These are phyloP conservation scores for Eucera pruinosa DNA, from an alignment of 2,888 invertebrate species.

Conservation along the genomic window DNA sequence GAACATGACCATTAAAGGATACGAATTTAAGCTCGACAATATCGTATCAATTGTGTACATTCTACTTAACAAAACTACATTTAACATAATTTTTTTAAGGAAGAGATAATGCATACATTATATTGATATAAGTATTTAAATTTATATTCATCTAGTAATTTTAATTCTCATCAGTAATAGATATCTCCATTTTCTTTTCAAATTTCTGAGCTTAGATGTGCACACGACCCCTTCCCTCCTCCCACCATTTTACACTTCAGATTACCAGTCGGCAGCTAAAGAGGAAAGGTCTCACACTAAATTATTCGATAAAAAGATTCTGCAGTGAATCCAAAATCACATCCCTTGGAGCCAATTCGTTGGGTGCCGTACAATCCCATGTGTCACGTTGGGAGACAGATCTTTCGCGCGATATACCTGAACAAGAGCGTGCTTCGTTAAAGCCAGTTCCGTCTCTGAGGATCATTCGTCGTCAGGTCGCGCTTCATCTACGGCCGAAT, in stretches of 20 bases:
- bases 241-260: too few species aligned
- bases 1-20: too few species aligned
- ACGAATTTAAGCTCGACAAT: too few species aligned
- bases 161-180: too few species aligned
- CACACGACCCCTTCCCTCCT: too few species aligned
- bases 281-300: neutral
- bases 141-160: neutral
- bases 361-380: neutral
- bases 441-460: slow-evolving; percentile 52
- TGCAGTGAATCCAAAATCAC: neutral
- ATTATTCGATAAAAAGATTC: neutral
- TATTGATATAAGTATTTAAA: neutral
- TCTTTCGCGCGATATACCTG: slow-evolving; percentile 54
- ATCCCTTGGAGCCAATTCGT: neutral
- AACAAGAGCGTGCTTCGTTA: slow-evolving; percentile 60
- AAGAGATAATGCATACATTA: neutral
- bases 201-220: too few species aligned
- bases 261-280: neutral
- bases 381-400: slow-evolving; percentile 22
- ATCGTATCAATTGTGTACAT: too few species aligned
- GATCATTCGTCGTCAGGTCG: slow-evolving; percentile 52
- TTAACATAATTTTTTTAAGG: neutral
- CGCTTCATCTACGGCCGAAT: slow-evolving; percentile 45
- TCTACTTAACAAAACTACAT: neutral
- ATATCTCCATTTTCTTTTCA: too few species aligned